Percentiles rank a stretch among this genome's conserved stretches.
These are phyloP conservation scores for Brachionus rubens DNA, from an alignment of 1,140 invertebrate genomes.

Conservation along the genomic window DNA sequence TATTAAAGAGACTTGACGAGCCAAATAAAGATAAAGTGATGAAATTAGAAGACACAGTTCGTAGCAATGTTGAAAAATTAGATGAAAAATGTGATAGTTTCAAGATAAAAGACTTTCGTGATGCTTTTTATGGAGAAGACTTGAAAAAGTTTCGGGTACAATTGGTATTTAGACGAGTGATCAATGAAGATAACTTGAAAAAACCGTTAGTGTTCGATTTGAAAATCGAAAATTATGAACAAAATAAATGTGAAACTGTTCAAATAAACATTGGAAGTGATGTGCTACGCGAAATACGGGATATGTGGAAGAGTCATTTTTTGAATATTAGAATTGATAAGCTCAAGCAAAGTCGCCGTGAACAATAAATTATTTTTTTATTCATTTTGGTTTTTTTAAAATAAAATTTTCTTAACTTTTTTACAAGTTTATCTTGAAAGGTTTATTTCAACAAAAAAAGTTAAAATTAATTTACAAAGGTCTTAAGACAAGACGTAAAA, in stretches of 20 bases:
- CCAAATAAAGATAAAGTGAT: background rate
- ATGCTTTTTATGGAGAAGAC: background rate
- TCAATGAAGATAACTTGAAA: slow-evolving; percentile 13
- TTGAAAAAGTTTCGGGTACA: background rate
- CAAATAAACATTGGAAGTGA: background rate
- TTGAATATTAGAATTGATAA: background rate
- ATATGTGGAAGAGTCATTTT: slow-evolving; percentile 20
- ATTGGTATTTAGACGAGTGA: background rate
- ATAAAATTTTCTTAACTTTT: too few species aligned
- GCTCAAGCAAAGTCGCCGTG: background rate
- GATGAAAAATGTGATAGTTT: background rate
- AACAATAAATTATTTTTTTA: background rate
- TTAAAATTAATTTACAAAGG: too few species aligned
- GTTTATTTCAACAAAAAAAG: too few species aligned
- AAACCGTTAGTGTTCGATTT: slow-evolving; percentile 1
- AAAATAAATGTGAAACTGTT: background rate
- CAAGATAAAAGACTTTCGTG: background rate
- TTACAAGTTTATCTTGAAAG: too few species aligned
- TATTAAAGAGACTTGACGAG: background rate
- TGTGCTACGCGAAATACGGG: background rate
- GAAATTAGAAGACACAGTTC: background rate
- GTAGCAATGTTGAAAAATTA: background rate
- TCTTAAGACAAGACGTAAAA: too few species aligned
- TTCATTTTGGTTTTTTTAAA: background rate
- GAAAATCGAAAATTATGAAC: background rate